Base-by-base conservation (phyloP, 2,888 invertebrate species). In the Drosophila austrosaltans region DNA sequence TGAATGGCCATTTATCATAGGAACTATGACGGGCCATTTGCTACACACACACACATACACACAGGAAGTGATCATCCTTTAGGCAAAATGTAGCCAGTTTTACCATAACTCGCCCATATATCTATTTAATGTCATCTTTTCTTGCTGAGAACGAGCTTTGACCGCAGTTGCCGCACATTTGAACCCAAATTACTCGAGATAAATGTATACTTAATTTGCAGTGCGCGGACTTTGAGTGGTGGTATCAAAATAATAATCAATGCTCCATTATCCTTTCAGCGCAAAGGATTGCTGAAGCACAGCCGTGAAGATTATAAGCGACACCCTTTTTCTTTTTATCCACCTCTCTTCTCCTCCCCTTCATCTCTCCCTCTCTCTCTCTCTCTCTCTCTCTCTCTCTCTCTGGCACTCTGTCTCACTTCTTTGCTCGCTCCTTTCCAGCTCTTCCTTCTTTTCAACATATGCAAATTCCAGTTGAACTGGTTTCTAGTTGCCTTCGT, bases 101-200 rank as follows among this genome's bases (percentile, higher is more conserved):
- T 54, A 53, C 57, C 66, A 36, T 36, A 36, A 30, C 30, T 30
- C 67, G 66, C 53, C 7, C 32, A 70, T 48, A 62, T 61, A 80
- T 80, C 81, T 65, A 61, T 76, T 79, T 81, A 79, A 78, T 81
- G 83, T 83, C 83, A 83, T 76, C 81, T 79, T 79, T 70, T 70
- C 75, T 66, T 74, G 63, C 65, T 73, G 76, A 61, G 25, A 62
- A 53, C n/a, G 53, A 57, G 53, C 39, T 83, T 83, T 83, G 83
- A 83, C 83, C 83, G 86, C 83, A 83, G 83, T 83, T 86, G 86
- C 86, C 86, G 83, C 83, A 86, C 81, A 86, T 83, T 83, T 83
- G 83, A 83, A 83, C 83, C 83, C 83, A 84, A 84, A 84, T 84
- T 86, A 84, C 83, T 86, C 83, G 67, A 84, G 86, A 84, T 86